These are phyloP conservation scores for Villa cingulata DNA, from an alignment of 2,888 invertebrate species.

Conservation along the genomic window DNA sequence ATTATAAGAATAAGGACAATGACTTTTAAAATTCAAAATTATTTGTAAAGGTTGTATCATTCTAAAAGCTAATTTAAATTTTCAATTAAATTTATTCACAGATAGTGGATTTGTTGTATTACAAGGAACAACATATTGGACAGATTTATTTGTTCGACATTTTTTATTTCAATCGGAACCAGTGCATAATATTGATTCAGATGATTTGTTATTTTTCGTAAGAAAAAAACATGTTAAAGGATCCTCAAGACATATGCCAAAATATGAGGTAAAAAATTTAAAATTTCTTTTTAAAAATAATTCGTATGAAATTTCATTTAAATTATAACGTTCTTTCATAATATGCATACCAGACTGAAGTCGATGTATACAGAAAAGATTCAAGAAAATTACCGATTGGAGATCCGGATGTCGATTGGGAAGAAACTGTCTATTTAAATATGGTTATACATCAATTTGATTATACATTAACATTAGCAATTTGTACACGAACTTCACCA, in stretches of 20 bases:
- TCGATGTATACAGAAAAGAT: conserved; percentile 95
- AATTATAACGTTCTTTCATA: background rate
- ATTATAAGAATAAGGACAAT: no score
- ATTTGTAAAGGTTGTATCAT: no score
- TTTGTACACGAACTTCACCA: conserved; percentile 94
- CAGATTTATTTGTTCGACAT: conserved; percentile 84
- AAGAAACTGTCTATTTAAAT: conserved; percentile 97
- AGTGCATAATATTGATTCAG: conserved; percentile 64
- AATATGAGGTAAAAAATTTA: conserved; percentile 57
- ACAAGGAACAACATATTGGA: conserved; percentile 91
- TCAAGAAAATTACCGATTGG: conserved; percentile 93
- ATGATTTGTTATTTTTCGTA: conserved; percentile 93
- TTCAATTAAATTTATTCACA: conserved; percentile 32
- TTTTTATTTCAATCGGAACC: conserved; percentile 83
- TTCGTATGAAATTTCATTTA: background rate
- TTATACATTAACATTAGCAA: conserved; percentile 92
- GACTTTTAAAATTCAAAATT: no score
- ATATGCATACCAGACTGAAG: conserved; percentile 54
- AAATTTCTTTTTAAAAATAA: background rate
- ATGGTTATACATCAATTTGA: conserved; percentile 97
- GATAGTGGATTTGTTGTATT: conserved; percentile 86
- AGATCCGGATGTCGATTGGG: conserved; percentile 96
- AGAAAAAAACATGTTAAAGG: conserved; percentile 80
- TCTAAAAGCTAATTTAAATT: no score
- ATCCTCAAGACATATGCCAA: conserved; percentile 73